Conservation (phyloP, 2,797 vertebrate species). For the Thunnus albacares region DNA sequence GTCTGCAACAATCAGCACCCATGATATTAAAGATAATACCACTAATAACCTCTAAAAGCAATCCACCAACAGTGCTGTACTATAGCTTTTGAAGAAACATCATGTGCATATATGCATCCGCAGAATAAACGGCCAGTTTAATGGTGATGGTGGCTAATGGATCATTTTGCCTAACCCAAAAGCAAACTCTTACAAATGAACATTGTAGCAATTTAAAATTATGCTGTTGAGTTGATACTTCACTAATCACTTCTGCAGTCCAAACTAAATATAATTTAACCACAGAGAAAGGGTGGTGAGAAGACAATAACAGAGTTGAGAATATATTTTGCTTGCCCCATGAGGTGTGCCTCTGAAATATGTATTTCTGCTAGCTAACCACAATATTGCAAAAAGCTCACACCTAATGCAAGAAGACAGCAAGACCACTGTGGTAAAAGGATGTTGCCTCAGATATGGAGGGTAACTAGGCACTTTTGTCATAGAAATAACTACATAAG, state of each 20-base stretch:
- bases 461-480: background rate
- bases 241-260: background rate
- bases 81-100: background rate
- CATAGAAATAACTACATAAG: background rate
- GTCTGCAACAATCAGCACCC: background rate
- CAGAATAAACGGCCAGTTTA: background rate
- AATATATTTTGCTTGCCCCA: background rate
- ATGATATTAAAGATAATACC: background rate
- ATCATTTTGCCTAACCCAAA: background rate
- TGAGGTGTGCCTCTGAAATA: background rate
- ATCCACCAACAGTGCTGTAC: background rate
- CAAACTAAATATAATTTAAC: background rate
- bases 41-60: background rate
- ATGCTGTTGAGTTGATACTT: background rate
- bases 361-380: background rate
- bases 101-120: background rate
- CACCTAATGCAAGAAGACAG: background rate
- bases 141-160: background rate
- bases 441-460: slow-evolving; percentile 16
- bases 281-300: background rate
- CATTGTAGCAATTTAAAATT: too few relatives aligned
- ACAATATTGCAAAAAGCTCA: slow-evolving; percentile 17
- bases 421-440: slow-evolving; percentile 13
- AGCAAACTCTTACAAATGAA: background rate
- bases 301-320: background rate